Percentiles rank a stretch among this genome's conserved stretches.
Conservation (phyloP, 2,888 invertebrate species). For the Adelphocoris suturalis region DNA sequence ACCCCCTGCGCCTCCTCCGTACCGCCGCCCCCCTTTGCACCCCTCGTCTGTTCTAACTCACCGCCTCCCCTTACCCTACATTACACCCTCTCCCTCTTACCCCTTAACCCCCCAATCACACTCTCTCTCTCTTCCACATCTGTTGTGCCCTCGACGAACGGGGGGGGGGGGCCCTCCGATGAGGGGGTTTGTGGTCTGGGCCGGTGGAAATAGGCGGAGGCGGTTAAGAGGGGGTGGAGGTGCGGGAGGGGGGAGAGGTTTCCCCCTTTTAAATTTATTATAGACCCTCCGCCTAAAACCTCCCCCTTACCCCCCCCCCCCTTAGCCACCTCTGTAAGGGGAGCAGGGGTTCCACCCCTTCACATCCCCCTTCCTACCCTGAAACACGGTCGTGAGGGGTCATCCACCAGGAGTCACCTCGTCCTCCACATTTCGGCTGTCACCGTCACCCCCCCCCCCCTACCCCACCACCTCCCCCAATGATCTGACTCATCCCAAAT, state of each 20-base stretch:
- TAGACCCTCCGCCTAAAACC: background rate
- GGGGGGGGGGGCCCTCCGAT: background rate
- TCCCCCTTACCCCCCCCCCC: conserved; percentile 33
- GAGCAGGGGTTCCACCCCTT: conserved; percentile 38
- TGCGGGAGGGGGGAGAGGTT: background rate
- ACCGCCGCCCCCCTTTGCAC: conserved; percentile 10
- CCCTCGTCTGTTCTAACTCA: no score
- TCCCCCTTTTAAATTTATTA: conserved; percentile 59
- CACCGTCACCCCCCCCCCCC: background rate
- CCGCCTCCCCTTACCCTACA: no score
- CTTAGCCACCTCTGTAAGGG: background rate
- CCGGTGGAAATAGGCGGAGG: background rate
- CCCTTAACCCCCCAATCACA: no score
- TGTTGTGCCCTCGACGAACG: background rate
- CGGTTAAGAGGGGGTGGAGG: no score
- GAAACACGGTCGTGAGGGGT: conserved; percentile 49
- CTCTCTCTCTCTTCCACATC: conserved; percentile 65
- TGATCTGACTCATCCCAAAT: background rate
- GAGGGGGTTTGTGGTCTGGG: background rate
- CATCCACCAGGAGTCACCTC: conserved; percentile 56
- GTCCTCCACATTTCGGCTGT: background rate
- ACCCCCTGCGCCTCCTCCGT: background rate
- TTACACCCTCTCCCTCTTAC: conserved; percentile 72
- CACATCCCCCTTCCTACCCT: background rate
- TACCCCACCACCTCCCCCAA: background rate